A percentile compares a stretch with the other conserved stretches of the same genome.
Conservation (phyloP, 2,113 vertebrate species). For the Anolis carolinensis region DNA sequence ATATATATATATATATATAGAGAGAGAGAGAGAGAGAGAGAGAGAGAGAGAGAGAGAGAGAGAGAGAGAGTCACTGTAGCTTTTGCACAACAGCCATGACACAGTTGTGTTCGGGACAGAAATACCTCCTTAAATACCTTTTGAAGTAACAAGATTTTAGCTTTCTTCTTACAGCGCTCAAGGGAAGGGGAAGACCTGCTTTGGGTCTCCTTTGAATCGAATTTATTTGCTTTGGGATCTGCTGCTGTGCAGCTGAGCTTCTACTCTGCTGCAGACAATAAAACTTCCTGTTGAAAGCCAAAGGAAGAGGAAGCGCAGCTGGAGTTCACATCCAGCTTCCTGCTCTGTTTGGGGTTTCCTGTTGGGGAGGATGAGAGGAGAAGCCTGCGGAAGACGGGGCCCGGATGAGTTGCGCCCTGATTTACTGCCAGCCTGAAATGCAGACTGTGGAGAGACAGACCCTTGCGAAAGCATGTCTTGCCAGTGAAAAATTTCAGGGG, state of each 20-base stretch:
- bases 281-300: slow-evolving; percentile 65
- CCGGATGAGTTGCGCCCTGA: slow-evolving; percentile 14
- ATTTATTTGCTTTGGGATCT: not conserved
- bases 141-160: not conserved
- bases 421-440: slow-evolving; percentile 24
- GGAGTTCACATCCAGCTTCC: slow-evolving; percentile 65
- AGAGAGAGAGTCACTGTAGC: no score
- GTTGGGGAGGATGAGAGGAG: slow-evolving; percentile 25
- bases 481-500: not conserved
- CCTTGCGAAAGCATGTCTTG: rapidly evolving
- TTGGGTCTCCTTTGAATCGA: slow-evolving; percentile 15
- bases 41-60: no score
- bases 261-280: slow-evolving; percentile 42
- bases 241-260: slow-evolving; percentile 30
- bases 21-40: no score
- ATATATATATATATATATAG: no score
- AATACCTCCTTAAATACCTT: not conserved
- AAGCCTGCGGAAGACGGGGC: slow-evolving; percentile 42
- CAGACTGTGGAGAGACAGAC: not conserved
- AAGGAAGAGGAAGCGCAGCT: slow-evolving; percentile 70
- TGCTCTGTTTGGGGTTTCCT: slow-evolving; percentile 58
- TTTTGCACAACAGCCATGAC: not conserved
- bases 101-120: no score
- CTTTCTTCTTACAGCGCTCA: not conserved
- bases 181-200: not conserved